Conservation (phyloP, 53 echinoderm and acorn worm genomes). For the Crossaster papposus region DNA sequence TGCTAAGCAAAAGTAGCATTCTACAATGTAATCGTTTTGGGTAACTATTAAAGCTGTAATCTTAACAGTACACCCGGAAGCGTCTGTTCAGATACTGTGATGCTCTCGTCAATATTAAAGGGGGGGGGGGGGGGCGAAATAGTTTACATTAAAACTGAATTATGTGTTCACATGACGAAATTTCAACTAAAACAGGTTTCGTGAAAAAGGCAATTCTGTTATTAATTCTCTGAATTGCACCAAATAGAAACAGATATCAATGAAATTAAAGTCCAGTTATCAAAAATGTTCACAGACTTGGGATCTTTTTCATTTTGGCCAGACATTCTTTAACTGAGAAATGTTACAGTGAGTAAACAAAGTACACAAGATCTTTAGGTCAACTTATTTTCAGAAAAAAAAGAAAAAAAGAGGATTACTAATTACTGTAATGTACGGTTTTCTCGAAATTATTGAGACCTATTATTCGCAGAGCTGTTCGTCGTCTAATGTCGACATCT, state of each 20-base stretch:
- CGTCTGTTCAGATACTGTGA: neutral
- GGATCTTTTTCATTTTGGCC: too few relatives aligned
- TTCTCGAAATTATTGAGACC: neutral
- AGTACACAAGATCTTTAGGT: neutral
- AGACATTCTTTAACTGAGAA: neutral
- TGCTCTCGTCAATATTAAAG: neutral
- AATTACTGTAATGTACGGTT: neutral
- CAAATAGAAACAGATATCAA: too few relatives aligned
- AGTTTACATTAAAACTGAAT: too few relatives aligned
- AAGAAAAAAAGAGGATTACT: neutral
- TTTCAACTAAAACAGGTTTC: too few relatives aligned
- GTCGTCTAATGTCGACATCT: neutral
- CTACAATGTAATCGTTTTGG: neutral
- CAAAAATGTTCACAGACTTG: too few relatives aligned
- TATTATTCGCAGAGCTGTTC: neutral
- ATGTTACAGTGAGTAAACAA: neutral
- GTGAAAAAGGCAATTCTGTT: too few relatives aligned
- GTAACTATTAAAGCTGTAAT: neutral
- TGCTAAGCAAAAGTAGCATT: neutral
- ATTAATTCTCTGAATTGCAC: too few relatives aligned
- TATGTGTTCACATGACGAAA: too few relatives aligned
- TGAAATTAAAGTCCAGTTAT: too few relatives aligned
- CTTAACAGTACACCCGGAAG: neutral
- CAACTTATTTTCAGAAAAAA: neutral
- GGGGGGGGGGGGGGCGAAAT: neutral